Conservation (phyloP, 35 echinoderm and acorn worm species). For the Nesometra sesokonis region DNA sequence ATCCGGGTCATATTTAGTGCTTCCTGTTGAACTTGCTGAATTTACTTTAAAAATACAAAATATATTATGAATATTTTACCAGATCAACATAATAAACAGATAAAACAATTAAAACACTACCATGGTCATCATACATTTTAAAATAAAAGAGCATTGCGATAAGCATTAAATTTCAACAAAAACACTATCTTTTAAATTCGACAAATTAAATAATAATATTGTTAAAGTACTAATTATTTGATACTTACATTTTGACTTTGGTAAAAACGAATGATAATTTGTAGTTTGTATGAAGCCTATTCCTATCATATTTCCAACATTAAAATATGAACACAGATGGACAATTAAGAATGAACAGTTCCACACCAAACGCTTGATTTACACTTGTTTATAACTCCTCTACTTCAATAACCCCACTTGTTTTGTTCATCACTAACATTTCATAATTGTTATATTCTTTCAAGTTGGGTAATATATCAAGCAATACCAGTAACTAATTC, state of each 20-base stretch:
- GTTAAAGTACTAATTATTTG: too few relatives aligned
- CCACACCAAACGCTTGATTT: too few relatives aligned
- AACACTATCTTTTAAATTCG: too few relatives aligned
- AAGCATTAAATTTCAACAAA: too few relatives aligned
- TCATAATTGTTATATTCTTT: background rate
- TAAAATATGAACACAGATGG: background rate
- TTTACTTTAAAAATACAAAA: constrained; percentile 52
- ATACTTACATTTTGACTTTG: background rate
- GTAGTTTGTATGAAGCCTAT: background rate
- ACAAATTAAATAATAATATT: too few relatives aligned
- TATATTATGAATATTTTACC: background rate
- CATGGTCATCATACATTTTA: too few relatives aligned
- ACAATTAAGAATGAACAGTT: too few relatives aligned
- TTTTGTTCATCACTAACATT: background rate
- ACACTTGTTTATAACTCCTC: background rate
- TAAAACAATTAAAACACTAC: background rate
- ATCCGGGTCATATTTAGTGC: constrained; percentile 87
- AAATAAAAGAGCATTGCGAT: too few relatives aligned
- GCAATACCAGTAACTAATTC: background rate
- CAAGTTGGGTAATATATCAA: background rate
- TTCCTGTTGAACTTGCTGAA: constrained; percentile 80
- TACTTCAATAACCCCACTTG: background rate
- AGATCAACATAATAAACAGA: background rate
- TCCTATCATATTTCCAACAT: background rate
- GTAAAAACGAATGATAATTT: background rate